These are phyloP conservation scores for Heterochromis multidens DNA, from an alignment of 2,113 vertebrate species.

Conservation along the genomic window DNA sequence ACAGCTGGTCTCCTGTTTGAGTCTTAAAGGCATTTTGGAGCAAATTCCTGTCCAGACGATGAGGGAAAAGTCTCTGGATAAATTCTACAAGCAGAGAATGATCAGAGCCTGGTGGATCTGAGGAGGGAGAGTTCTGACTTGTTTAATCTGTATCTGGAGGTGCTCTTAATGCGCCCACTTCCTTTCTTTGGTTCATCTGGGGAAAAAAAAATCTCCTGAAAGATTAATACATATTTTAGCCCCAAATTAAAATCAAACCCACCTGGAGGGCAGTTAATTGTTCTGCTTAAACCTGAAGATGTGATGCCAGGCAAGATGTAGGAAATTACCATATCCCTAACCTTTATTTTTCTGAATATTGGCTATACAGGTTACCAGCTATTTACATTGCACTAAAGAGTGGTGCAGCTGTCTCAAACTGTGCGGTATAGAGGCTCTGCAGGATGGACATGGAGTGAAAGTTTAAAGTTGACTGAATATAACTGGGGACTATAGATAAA, in stretches of 20 bases:
- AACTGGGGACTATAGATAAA: neutral
- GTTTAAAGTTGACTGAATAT: neutral
- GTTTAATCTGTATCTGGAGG: neutral
- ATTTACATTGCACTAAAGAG: neutral
- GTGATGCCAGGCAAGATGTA: no score
- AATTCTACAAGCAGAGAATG: neutral
- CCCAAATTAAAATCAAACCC: neutral
- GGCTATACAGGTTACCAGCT: neutral
- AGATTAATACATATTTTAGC: neutral
- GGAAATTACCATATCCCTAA: neutral
- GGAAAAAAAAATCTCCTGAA: no score
- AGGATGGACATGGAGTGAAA: neutral
- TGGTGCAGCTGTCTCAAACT: fast-evolving
- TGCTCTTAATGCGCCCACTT: neutral
- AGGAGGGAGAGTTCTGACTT: neutral
- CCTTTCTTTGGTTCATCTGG: neutral
- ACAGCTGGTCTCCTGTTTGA: fast-evolving
- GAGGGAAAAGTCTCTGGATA: neutral
- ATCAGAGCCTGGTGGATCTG: neutral
- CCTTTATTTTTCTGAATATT: fast-evolving
- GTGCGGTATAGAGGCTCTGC: neutral
- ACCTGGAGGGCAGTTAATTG: fast-evolving
- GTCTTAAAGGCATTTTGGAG: neutral
- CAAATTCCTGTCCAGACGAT: neutral
- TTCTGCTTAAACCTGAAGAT: no score